A percentile compares a stretch with the other conserved stretches of the same genome.
Conservation (phyloP, 2,113 vertebrate genomes). For the Thunnus maccoyii region DNA sequence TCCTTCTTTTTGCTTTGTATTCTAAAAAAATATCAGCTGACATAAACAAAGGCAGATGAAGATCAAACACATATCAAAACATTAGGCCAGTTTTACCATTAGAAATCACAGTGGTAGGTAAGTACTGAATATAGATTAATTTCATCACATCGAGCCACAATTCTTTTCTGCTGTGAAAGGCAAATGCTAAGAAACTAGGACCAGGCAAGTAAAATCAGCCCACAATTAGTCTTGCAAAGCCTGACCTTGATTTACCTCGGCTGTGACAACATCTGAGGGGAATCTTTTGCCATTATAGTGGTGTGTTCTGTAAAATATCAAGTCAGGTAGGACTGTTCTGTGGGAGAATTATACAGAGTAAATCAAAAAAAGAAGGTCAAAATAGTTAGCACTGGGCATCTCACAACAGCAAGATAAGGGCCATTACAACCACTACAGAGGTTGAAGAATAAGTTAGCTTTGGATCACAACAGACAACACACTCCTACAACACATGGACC, state of each 20-base stretch:
- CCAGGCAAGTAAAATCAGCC: constrained; percentile 8
- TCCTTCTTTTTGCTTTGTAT: neutral
- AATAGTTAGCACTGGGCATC: constrained; percentile 26
- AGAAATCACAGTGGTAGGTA: neutral
- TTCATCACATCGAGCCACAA: constrained; percentile 18
- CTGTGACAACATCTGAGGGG: constrained; percentile 37
- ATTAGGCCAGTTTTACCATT: neutral
- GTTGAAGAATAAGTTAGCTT: constrained; percentile 18
- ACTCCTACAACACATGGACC: neutral
- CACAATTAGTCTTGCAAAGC: constrained; percentile 47
- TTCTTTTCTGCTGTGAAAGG: constrained; percentile 24
- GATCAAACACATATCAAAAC: constrained; percentile 3
- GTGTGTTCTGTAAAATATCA: constrained; percentile 19
- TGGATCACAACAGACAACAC: neutral
- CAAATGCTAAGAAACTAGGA: neutral
- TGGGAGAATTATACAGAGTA: constrained; percentile 29
- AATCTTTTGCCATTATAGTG: constrained; percentile 11
- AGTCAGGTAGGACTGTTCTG: constrained; percentile 5
- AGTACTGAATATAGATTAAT: constrained; percentile 11
- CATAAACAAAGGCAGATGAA: constrained; percentile 3
- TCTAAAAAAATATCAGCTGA: constrained; percentile 6
- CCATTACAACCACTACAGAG: constrained; percentile 18
- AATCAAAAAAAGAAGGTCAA: constrained; percentile 44
- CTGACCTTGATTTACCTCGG: constrained; percentile 40
- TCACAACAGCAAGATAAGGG: constrained; percentile 28